Evolutionary conservation across 2,888 invertebrate species (phyloP), one percentile per base, ranked within the genome.

Genomic region (Drosophila anomelani): DNA sequence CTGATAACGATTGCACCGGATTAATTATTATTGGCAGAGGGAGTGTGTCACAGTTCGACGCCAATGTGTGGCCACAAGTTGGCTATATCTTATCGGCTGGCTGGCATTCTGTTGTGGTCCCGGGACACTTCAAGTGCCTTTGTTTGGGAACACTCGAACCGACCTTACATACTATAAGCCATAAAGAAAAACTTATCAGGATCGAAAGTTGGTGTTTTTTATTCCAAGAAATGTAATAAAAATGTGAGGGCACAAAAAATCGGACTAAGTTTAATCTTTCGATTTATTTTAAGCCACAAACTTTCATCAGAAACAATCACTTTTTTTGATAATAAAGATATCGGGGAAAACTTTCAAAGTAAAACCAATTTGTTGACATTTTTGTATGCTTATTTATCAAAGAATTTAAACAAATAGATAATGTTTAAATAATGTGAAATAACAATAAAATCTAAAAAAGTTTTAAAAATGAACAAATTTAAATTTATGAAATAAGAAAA

Each of bases 51-150:
- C 74, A 71, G 71, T 72, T 61, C 59, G 69, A 55, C 61, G 57
- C 39, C 23, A 20, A 36, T 51, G 51, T 49, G 56, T 36, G 39
- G 32, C 55, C 34, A 58, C 75, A 29, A 55, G 64, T 76, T 46
- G 61, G 56, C 82, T 63, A 69, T 81, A 88, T 85, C 86, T 85
- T 81, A 85, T 88, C 88, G 47, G 29, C 29, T 47, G n/a, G 2
- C 6, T 10, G 47, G 47, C n/a, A n/a, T 47, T 47, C 47, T 47
- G 47, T 47, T 47, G 29, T 47, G 47, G 47, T 47, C 26, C 47
- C 47, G n/a, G 47, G 63, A 8, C 41, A 23, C 41, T 41, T 59
- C 32, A 71, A 72, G 55, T 73, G 66, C 55, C 66, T 73, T 73
- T 73, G 73, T 74, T 74, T 67, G 26, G 47, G 47, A 29, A 2